Evolutionary conservation across 2,113 vertebrate species (phyloP).

Genomic region (Cryptoleucopteryx plumbea): DNA sequence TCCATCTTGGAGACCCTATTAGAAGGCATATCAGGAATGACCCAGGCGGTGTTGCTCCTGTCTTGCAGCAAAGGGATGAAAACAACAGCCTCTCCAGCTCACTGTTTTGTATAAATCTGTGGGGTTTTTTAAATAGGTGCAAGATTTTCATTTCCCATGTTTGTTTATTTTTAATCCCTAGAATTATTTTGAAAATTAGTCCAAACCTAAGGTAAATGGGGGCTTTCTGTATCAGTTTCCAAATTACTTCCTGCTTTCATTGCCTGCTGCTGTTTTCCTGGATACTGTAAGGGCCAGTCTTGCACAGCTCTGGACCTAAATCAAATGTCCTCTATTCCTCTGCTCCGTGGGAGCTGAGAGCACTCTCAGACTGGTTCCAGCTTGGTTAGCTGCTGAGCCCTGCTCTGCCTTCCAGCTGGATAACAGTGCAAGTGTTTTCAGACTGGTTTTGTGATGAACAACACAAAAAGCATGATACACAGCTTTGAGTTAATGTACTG

Average conservation of each 20-base stretch:
- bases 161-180: not conserved
- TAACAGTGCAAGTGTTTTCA: not conserved
- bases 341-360: not conserved
- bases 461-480: not conserved
- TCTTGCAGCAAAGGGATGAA: not conserved
- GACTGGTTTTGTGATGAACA: not conserved
- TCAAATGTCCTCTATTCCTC: not conserved
- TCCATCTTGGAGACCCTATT: not conserved
- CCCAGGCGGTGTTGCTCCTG: not conserved
- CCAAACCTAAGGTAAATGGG: not conserved
- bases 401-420: not conserved
- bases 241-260: not conserved
- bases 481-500: not conserved
- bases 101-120: not conserved
- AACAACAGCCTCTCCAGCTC: not conserved
- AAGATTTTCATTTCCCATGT: not conserved
- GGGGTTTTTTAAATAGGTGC: not conserved
- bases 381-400: not conserved
- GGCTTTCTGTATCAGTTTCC: not conserved
- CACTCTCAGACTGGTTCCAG: not conserved
- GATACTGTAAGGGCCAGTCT: fast-evolving
- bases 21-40: not conserved
- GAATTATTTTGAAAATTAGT: not conserved
- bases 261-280: not conserved
- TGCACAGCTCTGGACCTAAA: not conserved